Evolutionary conservation across 2,113 vertebrate species (phyloP), one percentile per base, ranked within the genome.

Genomic region (Scortum barcoo): DNA sequence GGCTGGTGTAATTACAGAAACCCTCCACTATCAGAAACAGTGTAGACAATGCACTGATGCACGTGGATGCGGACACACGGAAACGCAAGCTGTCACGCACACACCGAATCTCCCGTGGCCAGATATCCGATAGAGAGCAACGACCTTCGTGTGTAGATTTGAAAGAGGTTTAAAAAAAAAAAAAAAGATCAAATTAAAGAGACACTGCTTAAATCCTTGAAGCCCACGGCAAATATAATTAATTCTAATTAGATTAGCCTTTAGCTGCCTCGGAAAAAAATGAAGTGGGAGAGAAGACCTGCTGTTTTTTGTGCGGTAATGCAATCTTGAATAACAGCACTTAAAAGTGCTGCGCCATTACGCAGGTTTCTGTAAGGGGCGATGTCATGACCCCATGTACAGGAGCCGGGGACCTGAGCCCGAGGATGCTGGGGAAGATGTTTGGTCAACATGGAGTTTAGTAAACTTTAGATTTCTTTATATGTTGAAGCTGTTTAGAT

Each of bases 1-100:
- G 42, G 56, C 75, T 83, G 82, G 11, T 93, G 89, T 91, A 86
- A 91, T 90, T 91, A 91, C 90, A 89, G 86, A 85, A 73, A 77
- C 76, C 13, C 50, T 69, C 66, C 6, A 9, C 50, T 53, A 28
- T 67, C 80, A 10, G 57, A 85, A 66, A 42, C 6, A n/a, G 40
- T 60, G 76, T 33, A n/a, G 62, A 46, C 83, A 30, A 61, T 3
- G 26, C 36, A 19, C 36, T 12, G 78, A 53, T 19, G 66, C 62
- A 72, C 10, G 28, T 10, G 38, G 40, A 50, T 26, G 83, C 16
- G 20, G 67, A 73, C 60, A 70, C 22, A 53, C 44, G 38, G 65
- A 81, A 68, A 76, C 48, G 40, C 14, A 44, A 65, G 42, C 69
- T 33, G 54, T 19, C 26, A 7, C 61, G 22, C 69, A 56, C 51